These are phyloP conservation scores for Caenorhabditis briggsae DNA, from an alignment of 1,140 invertebrate genomes.

Conservation along the genomic window DNA sequence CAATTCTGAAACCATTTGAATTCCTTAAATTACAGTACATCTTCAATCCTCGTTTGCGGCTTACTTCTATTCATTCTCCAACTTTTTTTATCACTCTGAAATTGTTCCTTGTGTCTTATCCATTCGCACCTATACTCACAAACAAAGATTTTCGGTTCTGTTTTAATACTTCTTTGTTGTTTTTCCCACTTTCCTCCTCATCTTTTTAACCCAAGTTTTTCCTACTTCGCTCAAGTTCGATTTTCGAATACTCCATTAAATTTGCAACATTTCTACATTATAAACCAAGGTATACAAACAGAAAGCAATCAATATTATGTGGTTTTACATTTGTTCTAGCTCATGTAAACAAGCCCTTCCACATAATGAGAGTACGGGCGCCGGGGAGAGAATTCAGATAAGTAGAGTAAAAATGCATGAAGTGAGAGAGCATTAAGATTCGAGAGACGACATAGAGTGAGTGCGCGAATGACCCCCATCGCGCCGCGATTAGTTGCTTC, in stretches of 20 bases:
- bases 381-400: neutral
- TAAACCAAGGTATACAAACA: neutral
- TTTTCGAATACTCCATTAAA: neutral
- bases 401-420: neutral
- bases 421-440: neutral
- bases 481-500: constrained; percentile 44
- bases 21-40: no score
- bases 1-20: no score
- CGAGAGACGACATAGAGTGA: neutral
- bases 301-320: constrained; percentile 38
- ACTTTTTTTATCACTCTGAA: neutral
- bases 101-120: neutral
- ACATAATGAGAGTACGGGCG: neutral
- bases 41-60: no score
- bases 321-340: constrained; percentile 42
- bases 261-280: neutral
- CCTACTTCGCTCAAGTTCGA: neutral
- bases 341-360: constrained; percentile 43
- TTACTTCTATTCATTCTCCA: neutral
- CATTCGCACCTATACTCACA: neutral
- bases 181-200: neutral
- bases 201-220: neutral
- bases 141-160: neutral
- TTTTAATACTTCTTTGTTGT: neutral
- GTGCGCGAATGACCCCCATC: constrained; percentile 43